Conservation (phyloP, 2,888 invertebrate species). For the Chaitophorus viminalis region DNA sequence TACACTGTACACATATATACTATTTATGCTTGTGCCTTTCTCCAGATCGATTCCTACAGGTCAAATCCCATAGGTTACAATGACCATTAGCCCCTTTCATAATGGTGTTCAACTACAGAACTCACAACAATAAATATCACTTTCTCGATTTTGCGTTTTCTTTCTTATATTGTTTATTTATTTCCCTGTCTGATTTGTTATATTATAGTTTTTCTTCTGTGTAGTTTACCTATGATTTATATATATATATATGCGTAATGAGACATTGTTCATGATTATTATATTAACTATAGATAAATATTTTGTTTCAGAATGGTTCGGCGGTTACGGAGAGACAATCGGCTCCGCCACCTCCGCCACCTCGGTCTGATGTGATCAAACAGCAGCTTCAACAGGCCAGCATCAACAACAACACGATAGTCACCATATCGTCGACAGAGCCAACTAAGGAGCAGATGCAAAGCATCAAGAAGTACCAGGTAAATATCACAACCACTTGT, state of each 20-base stretch:
- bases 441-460: slow-evolving; percentile 89
- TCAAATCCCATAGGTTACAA: slow-evolving; percentile 31
- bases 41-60: slow-evolving; percentile 36
- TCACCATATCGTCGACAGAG: slow-evolving; percentile 67
- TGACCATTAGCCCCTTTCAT: slow-evolving; percentile 2
- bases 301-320: slow-evolving; percentile 47
- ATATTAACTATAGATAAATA: neutral
- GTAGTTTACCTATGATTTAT: neutral
- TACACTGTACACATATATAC: too few species aligned
- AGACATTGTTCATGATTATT: neutral
- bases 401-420: slow-evolving; percentile 68
- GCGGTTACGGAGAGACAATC: slow-evolving; percentile 85
- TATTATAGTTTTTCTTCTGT: too few species aligned
- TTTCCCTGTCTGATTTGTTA: neutral
- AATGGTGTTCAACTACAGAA: neutral
- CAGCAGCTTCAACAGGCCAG: slow-evolving; percentile 66
- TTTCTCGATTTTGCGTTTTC: neutral
- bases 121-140: neutral
- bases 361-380: slow-evolving; percentile 62
- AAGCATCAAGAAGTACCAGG: slow-evolving; percentile 92
- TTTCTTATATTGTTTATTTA: neutral
- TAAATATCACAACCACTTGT: slow-evolving; percentile 68
- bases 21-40: slow-evolving; percentile 21
- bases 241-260: neutral
- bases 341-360: slow-evolving; percentile 84